A percentile compares a stretch with the other conserved stretches of the same genome.
Conservation (phyloP, 2,797 vertebrate species). For the Cyclura pinguis region DNA sequence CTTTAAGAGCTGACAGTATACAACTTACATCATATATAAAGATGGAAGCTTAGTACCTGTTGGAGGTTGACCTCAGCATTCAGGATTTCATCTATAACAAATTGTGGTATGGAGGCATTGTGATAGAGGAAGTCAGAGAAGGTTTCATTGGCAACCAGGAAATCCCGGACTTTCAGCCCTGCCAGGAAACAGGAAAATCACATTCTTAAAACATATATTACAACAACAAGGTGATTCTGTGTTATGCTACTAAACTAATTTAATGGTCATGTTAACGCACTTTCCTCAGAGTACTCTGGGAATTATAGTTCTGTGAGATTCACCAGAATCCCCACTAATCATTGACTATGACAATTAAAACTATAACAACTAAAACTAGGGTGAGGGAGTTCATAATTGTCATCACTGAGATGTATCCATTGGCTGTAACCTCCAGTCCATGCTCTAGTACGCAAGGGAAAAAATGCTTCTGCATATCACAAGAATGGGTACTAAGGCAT, state of each 20-base stretch:
- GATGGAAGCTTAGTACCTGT: constrained; percentile 79
- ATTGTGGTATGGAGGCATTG: constrained; percentile 83
- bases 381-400: background rate
- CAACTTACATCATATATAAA: background rate
- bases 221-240: background rate
- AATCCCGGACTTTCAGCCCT: constrained; percentile 92
- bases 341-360: background rate
- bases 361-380: background rate
- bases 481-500: no score
- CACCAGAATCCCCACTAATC: background rate
- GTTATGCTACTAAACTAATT: background rate
- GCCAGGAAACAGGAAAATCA: constrained; percentile 60
- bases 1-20: background rate
- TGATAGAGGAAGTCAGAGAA: constrained; percentile 87
- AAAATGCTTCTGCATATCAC: background rate
- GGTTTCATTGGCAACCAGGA: constrained; percentile 90
- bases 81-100: constrained; percentile 80
- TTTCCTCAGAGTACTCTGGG: background rate
- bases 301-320: background rate
- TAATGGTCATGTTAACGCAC: background rate
- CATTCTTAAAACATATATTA: constrained; percentile 35
- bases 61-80: constrained; percentile 85
- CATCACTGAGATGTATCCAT: background rate
- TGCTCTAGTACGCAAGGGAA: background rate
- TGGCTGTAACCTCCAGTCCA: background rate